Percentiles rank a stretch among this genome's conserved stretches.
These are phyloP conservation scores for Euphydryas editha DNA, from an alignment of 2,888 invertebrate genomes.

Conservation along the genomic window DNA sequence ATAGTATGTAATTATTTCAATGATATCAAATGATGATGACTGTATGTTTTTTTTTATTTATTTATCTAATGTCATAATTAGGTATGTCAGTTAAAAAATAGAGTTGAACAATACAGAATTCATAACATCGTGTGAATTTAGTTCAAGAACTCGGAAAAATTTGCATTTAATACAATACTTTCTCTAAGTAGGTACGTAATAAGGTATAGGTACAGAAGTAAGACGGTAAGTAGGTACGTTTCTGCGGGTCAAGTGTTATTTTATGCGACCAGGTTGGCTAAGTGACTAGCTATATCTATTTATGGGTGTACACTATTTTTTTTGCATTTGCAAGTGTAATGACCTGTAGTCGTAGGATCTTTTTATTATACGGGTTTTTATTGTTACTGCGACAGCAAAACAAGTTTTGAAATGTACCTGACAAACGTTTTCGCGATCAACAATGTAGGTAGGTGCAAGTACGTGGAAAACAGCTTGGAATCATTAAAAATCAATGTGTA, in stretches of 20 bases:
- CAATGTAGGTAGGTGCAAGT: background rate
- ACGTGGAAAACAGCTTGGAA: background rate
- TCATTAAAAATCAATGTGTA: background rate
- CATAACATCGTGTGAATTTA: background rate
- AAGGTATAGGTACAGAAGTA: too few relatives aligned
- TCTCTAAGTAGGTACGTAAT: background rate
- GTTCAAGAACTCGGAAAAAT: background rate
- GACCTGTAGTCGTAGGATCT: background rate
- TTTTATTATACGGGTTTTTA: background rate
- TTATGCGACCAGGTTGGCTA: background rate
- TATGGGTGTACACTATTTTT: background rate
- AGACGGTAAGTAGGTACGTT: background rate
- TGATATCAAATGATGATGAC: too few relatives aligned
- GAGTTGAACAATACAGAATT: background rate
- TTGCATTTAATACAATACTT: background rate
- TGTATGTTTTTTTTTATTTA: too few relatives aligned
- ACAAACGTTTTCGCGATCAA: background rate
- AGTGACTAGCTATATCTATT: background rate
- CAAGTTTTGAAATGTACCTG: slow-evolving; percentile 1
- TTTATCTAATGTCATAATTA: too few relatives aligned
- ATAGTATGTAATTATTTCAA: too few relatives aligned
- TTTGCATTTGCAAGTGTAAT: slow-evolving; percentile 5
- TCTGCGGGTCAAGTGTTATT: background rate
- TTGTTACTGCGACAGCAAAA: background rate
- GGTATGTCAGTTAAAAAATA: background rate